Evolutionary conservation across 2,888 invertebrate species (phyloP).

Genomic region (Buathra laborator): DNA sequence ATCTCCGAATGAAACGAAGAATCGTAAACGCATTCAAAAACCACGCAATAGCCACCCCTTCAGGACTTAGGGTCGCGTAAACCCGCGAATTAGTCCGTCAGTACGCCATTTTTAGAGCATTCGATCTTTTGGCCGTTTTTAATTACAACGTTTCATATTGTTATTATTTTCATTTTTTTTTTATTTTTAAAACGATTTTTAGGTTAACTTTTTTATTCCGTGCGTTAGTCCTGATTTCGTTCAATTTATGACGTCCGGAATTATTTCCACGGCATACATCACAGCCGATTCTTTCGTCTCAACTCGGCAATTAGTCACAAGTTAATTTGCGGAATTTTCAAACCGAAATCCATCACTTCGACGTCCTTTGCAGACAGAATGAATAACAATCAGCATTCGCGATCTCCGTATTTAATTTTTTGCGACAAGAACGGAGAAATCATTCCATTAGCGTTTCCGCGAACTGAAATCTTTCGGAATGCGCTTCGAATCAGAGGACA

Average conservation of each 20-base stretch:
- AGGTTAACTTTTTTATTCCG: too few species aligned
- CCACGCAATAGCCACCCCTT: too few species aligned
- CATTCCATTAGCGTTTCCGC: slow-evolving; percentile 26
- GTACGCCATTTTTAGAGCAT: too few species aligned
- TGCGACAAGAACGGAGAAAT: slow-evolving; percentile 11
- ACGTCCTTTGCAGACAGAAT: not conserved
- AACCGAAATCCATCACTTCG: slow-evolving; percentile 6
- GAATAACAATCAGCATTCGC: not conserved
- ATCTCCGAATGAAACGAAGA: slow-evolving; percentile 27
- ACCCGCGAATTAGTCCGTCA: too few species aligned
- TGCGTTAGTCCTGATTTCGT: not conserved
- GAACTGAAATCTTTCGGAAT: slow-evolving; percentile 20
- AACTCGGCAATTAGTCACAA: not conserved
- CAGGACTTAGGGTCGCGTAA: too few species aligned
- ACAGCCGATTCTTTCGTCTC: not conserved
- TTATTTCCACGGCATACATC: not conserved
- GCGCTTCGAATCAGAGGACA: not conserved
- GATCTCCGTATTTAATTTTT: slow-evolving; percentile 17
- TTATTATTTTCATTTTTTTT: too few species aligned
- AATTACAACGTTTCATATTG: too few species aligned
- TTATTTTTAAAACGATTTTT: too few species aligned
- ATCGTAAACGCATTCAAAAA: not conserved
- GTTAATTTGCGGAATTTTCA: not conserved
- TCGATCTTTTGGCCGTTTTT: too few species aligned
- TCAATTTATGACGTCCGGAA: not conserved